A percentile compares a stretch with the other conserved stretches of the same genome.
Conservation (phyloP, 2,113 vertebrate genomes). For the Arvicanthis niloticus region DNA sequence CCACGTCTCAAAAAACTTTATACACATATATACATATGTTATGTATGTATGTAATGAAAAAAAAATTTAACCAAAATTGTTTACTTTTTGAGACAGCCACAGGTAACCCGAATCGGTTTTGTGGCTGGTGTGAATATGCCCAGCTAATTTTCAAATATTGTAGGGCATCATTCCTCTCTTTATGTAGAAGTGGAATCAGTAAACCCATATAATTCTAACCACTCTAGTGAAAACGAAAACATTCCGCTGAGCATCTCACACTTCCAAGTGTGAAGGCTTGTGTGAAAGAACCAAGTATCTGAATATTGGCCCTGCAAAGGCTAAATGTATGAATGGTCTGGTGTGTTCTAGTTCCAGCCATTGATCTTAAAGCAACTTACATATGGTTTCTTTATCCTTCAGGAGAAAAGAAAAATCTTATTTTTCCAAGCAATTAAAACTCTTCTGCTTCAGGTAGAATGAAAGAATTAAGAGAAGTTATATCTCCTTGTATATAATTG, state of each 20-base stretch:
- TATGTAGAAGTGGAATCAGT: not conserved
- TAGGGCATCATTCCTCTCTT: not conserved
- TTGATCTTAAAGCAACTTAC: constrained; percentile 19
- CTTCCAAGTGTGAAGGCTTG: not conserved
- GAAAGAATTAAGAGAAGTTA: constrained; percentile 68
- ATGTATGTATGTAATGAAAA: no score
- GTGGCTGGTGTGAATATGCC: no score
- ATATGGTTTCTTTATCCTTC: constrained; percentile 46
- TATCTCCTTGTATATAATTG: constrained; percentile 62
- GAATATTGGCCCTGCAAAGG: not conserved
- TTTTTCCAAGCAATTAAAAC: constrained; percentile 68
- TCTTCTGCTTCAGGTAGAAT: constrained; percentile 60
- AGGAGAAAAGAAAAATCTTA: constrained; percentile 62
- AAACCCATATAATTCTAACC: constrained; percentile 19
- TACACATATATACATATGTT: no score
- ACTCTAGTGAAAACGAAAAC: constrained; percentile 10
- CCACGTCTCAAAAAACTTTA: no score
- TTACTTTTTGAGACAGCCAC: not conserved
- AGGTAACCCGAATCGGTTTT: not conserved
- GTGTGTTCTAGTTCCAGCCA: not conserved
- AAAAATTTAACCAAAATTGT: not conserved
- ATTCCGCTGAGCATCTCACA: not conserved
- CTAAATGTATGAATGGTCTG: not conserved
- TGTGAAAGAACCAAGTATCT: not conserved
- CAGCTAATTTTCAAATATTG: constrained; percentile 9